Base-by-base conservation (phyloP, 2,888 invertebrate species). In the Cenopis cana region DNA sequence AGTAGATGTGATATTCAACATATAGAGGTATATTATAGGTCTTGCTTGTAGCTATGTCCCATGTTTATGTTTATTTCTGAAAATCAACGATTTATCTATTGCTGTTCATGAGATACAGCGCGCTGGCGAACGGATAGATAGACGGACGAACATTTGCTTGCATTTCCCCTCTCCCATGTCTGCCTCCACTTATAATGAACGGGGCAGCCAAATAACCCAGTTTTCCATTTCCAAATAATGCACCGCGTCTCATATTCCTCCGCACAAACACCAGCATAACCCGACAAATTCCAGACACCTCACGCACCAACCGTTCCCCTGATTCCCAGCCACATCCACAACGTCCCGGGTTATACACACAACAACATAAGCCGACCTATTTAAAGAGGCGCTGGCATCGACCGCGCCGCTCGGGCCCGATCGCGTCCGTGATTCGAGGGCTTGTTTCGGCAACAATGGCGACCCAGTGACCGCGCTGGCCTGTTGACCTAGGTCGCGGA, bases 401-500 rank as follows among this genome's bases (percentile, higher is more conserved):
- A 52, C 57, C 50, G 64, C n/a, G 18, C 46, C 54, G 70, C 65
- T 52, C 36, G 14, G 33, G n/a, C 20, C 18, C 2, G 57, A 41
- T 33, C 29, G 59, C 70, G 33, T 59, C 46, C 20, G 18, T 46
- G 29, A 33, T 46, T 38, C 9, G 65, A 17, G 80, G 80, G 86
- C 88, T 89, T 90, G 88, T 89, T 90, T 90, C 86, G 76, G 76
- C 80, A 78, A 85, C 85, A 85, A 84, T 85, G 87, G 87, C 81
- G 90, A 89, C 92, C 91, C 77, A 89, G 88, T 82, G 77, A 81
- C 83, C 86, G 80, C 82, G 80, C 75, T 84, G 89, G 89, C 89
- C 89, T 80, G 85, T 83, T 89, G 91, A 91, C 92, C 91, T 83
- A 88, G 90, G 91, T 88, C 90, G 76, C 77, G 80, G 80, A 68